phyloP scores from a whole-genome alignment of 2,797 vertebrate species.

The Salarias fasciatus region DNA sequence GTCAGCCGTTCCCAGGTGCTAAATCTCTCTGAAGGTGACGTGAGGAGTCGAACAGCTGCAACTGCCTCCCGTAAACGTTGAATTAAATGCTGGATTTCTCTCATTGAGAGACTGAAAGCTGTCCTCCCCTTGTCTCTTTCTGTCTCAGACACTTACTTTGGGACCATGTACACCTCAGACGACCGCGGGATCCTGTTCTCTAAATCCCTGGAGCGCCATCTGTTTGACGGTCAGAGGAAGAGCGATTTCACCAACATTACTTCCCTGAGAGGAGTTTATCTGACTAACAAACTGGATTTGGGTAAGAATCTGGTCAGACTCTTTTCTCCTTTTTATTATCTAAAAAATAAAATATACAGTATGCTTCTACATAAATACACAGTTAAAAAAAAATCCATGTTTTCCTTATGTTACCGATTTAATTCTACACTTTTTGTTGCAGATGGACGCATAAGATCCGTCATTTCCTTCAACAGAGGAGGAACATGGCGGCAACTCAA shows the following conservation, averaged over 20 bases:
- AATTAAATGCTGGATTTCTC: no score
- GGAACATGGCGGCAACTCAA: conserved; percentile 78
- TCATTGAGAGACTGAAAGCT: no score
- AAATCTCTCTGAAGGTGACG: not conserved
- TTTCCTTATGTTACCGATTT: no score
- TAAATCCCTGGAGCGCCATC: conserved; percentile 85
- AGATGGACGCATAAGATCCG: conserved; percentile 83
- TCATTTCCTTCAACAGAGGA: conserved; percentile 85
- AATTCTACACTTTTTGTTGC: conserved; percentile 31
- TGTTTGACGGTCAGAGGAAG: conserved; percentile 83
- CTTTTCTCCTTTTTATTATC: no score
- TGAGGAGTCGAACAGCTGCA: no score
- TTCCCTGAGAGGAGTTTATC: conserved; percentile 84
- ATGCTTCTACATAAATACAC: not conserved
- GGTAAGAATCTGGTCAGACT: no score
- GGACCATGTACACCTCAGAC: conserved; percentile 87
- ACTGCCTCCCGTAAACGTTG: no score
- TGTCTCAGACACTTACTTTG: conserved; percentile 81
- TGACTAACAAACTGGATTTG: conserved; percentile 82
- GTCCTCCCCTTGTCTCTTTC: not conserved
- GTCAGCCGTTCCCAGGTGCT: conserved; percentile 14
- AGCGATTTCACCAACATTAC: conserved; percentile 87
- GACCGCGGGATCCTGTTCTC: conserved; percentile 85
- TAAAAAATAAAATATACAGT: no score
- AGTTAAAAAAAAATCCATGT: no score